A percentile compares a stretch with the other conserved stretches of the same genome.
phyloP scores from a whole-genome alignment of 2,113 vertebrate species.

The Taurulus bubalis region DNA sequence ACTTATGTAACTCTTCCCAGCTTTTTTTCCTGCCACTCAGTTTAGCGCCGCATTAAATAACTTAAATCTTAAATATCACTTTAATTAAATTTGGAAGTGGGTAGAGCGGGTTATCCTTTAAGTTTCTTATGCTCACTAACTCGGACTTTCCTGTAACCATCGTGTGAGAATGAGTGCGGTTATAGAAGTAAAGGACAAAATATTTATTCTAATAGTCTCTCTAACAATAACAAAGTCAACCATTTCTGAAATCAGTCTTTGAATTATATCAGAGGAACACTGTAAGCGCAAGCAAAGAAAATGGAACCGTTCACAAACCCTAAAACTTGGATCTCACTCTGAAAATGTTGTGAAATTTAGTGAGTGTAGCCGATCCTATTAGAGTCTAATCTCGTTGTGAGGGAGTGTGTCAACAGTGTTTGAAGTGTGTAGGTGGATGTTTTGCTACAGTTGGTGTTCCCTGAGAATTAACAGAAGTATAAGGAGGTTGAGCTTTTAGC shows the following conservation, averaged over 20 bases:
- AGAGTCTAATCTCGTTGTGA: slow-evolving; percentile 58
- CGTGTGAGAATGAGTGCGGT: neutral
- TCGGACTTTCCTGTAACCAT: neutral
- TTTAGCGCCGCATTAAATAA: neutral
- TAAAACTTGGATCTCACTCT: slow-evolving; percentile 40
- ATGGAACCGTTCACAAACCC: neutral
- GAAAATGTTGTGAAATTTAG: slow-evolving; percentile 38
- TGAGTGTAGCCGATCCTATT: slow-evolving; percentile 58
- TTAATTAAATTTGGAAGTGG: neutral
- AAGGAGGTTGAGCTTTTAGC: slow-evolving; percentile 47
- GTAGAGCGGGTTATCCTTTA: neutral
- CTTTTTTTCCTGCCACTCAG: neutral
- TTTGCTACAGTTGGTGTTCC: slow-evolving; percentile 47
- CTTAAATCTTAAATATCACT: neutral
- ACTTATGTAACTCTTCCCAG: neutral
- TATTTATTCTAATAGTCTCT: neutral
- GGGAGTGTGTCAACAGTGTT: slow-evolving; percentile 64
- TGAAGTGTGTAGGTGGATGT: slow-evolving; percentile 69
- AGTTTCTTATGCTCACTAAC: neutral
- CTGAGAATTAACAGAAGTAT: slow-evolving; percentile 51
- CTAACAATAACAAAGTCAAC: slow-evolving; percentile 19
- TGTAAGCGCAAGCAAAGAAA: slow-evolving; percentile 23
- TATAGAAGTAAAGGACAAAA: slow-evolving; percentile 4
- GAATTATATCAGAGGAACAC: slow-evolving; percentile 11
- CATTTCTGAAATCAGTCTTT: neutral